These are phyloP conservation scores for Macrosteles quadrilineatus DNA, from an alignment of 1,140 invertebrate genomes.

Conservation along the genomic window DNA sequence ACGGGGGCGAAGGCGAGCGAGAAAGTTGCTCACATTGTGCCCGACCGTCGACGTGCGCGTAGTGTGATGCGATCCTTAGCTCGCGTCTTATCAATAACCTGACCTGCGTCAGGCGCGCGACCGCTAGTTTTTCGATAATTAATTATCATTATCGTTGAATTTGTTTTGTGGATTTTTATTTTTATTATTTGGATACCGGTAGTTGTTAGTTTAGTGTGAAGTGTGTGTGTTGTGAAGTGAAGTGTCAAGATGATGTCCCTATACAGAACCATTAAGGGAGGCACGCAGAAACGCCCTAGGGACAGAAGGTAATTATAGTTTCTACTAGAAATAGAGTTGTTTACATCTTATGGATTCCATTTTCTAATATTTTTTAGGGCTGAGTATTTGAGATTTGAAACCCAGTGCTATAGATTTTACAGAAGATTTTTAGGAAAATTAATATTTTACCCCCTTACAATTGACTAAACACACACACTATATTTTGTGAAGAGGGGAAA, in stretches of 20 bases:
- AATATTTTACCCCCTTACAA: no score
- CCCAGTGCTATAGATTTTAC: no score
- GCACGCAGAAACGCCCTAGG: constrained; percentile 41
- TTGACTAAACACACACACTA: no score
- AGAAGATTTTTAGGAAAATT: no score
- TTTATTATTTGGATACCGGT: not conserved
- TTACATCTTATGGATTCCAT: no score
- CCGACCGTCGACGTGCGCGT: not conserved
- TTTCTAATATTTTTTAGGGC: no score
- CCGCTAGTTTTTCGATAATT: not conserved
- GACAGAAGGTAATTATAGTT: constrained; percentile 40
- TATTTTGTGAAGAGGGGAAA: no score
- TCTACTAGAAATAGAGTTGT: no score
- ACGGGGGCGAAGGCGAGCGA: not conserved
- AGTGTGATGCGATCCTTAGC: not conserved
- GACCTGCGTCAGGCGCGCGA: not conserved
- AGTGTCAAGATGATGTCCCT: constrained; percentile 41
- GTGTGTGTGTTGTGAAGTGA: not conserved
- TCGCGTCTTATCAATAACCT: not conserved
- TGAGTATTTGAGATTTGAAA: no score
- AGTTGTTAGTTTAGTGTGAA: not conserved
- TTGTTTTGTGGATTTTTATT: not conserved
- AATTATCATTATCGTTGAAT: not conserved
- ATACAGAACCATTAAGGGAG: constrained; percentile 42
- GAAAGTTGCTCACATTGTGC: not conserved